Percentiles rank a stretch among this genome's conserved stretches.
These are phyloP conservation scores for Halocynthia aurantium DNA, from an alignment of 23 tunicate genomes.

Conservation along the genomic window DNA sequence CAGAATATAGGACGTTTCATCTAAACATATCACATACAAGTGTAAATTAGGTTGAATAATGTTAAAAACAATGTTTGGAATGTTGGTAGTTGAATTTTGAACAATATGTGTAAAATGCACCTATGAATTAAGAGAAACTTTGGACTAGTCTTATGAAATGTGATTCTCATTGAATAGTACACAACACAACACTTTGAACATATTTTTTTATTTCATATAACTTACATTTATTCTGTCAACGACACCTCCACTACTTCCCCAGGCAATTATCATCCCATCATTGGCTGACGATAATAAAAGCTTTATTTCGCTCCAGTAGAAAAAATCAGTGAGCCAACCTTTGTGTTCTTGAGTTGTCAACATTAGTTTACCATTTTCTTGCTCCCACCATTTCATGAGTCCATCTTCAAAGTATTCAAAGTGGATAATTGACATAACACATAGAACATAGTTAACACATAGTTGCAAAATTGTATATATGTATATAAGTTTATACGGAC, in stretches of 20 bases:
- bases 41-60: neutral
- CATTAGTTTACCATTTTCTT: conserved; percentile 74
- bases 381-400: conserved; percentile 93
- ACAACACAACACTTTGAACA: neutral
- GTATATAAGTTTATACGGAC: too few relatives aligned
- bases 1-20: conserved; percentile 53
- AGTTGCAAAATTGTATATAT: too few relatives aligned
- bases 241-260: conserved; percentile 87
- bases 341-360: conserved; percentile 52
- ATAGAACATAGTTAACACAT: too few relatives aligned
- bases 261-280: conserved; percentile 83
- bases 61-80: too few relatives aligned
- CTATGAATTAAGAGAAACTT: too few relatives aligned
- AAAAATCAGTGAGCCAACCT: conserved; percentile 86
- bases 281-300: conserved; percentile 68
- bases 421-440: too few relatives aligned
- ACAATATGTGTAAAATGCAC: too few relatives aligned
- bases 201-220: neutral
- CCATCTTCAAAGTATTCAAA: conserved; percentile 53
- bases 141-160: neutral
- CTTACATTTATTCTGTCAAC: conserved; percentile 57
- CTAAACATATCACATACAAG: conserved; percentile 22
- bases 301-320: conserved; percentile 65
- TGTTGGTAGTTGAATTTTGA: too few relatives aligned
- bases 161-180: neutral